Evolutionary conservation across 2,113 vertebrate species (phyloP), one percentile per base, ranked within the genome.

Genomic region (Miniopterus natalensis): DNA sequence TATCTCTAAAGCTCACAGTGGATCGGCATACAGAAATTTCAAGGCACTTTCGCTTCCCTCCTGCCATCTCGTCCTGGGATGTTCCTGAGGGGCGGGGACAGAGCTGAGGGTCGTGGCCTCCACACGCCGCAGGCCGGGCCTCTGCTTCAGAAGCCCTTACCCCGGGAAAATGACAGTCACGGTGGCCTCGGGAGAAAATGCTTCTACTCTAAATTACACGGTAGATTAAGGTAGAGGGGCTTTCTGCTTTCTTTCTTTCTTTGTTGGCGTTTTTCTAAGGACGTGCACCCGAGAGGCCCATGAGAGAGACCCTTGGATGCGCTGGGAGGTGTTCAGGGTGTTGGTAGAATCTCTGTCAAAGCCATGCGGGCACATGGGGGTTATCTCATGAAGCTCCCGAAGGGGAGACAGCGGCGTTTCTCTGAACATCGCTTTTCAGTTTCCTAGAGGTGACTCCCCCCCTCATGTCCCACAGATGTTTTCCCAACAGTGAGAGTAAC

Each of bases 391-490:
- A 31, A 85, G 15, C 14, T 84, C 15, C 70, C 65, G 17, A 84
- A 8, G n/a, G 29, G 27, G 36, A 91, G 40, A 57, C 6, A 1
- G 25, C 73, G 70, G 11, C n/a, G 14, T 96, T 78, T 83, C 42
- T 65, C 70, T 71, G 15, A 23, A 84, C 4, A 5, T 90, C 57
- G 95, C n/a, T 84, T 91, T 84, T 86, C 61, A 61, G 8, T 66
- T 89, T 88, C 85, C 49, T 86, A 31, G 27, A 27, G 47, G 89
- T 90, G 77, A 71, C 21, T 65, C 6, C 9, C 61, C 12, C 68
- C 15, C 59, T 78, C 71, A 40, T 55, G 95, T 74, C 57, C 53
- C 47, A 70, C 79, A 93, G 88, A 88, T 86, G 77, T 95, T 84
- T 94, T 79, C 55, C 78, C 71, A 78, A 4, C 15, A 75, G 77